Percentiles rank a stretch among this genome's conserved stretches.
phyloP scores from a whole-genome alignment of 2,888 invertebrate genomes.

The Harpalus rubripes region DNA sequence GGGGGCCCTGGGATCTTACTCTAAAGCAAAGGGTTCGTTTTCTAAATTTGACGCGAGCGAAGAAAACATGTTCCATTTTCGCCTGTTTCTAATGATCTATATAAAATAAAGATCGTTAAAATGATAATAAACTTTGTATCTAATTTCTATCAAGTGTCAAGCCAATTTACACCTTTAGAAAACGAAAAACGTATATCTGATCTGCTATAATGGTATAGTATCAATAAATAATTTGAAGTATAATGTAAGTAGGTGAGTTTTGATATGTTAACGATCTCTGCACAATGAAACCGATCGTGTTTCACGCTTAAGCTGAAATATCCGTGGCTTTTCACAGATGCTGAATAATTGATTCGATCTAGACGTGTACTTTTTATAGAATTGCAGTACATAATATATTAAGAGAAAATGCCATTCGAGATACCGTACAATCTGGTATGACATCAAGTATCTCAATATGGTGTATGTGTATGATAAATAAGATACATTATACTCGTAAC shows the following conservation, averaged over 20 bases:
- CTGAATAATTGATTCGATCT: constrained; percentile 15
- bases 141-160: not conserved
- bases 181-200: not conserved
- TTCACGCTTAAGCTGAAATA: constrained; percentile 13
- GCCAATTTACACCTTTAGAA: not conserved
- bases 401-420: not conserved
- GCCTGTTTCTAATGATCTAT: too few species aligned
- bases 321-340: constrained; percentile 21
- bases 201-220: not conserved
- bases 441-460: not conserved
- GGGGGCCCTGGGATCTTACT: too few species aligned
- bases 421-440: not conserved
- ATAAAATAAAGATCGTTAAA: too few species aligned
- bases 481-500: not conserved
- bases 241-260: not conserved
- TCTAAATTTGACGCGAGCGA: too few species aligned
- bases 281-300: constrained; percentile 15
- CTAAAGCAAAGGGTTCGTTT: too few species aligned
- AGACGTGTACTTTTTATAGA: not conserved
- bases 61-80: too few species aligned
- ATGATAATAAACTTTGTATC: not conserved
- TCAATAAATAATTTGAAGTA: not conserved
- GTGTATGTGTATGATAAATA: not conserved
- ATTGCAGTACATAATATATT: not conserved
- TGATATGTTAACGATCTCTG: constrained; percentile 5